Base-by-base conservation (phyloP, 2,888 invertebrate genomes). In the Argyresthia goedartella region DNA sequence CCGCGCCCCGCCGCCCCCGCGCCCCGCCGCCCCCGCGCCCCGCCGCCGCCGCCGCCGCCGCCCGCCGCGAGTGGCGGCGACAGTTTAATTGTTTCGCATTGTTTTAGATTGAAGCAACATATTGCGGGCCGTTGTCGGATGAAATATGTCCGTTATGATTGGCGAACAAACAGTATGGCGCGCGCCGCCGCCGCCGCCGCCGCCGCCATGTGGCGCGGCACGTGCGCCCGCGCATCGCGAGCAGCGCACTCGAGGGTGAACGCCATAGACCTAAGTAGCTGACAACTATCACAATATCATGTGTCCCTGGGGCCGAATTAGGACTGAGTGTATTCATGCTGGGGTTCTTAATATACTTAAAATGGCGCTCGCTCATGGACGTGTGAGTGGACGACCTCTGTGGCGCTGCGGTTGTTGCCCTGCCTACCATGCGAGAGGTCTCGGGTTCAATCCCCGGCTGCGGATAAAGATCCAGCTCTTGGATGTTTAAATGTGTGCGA, bases 101-200 rank as follows among this genome's bases (percentile, higher is more conserved):
- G 84, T 84, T 84, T 82, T 79, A 79, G 76, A 81, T 81, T 69
- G 72, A 69, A 56, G 70, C 79, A 79, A 78, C 76, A 76, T 80
- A 25, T 25, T 25, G 81, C 60, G 69, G 67, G 77, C 85, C 84
- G 85, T 85, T 86, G 85, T 84, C 84, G 81, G 86, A 86, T 86
- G 85, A 86, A 81, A 81, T 84, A 85, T 85, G 84, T 85, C 85
- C 85, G 85, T 86, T 86, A 86, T 86, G 86, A 86, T 86, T 86
- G 85, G 82, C 85, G 76, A 85, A 82, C 85, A 85, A 86, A 86
- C 86, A 86, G 81, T 85, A 85, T 85, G 86, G 81, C 84, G 69
- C 69, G 76, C 66, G 47, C 25, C 25, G 25, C 25, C 25, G 25
- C 25, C 25, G 25, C 25, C 25, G 25, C 25, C 6, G 25, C 25